A percentile compares a stretch with the other conserved stretches of the same genome.
phyloP scores from a whole-genome alignment of 2,888 invertebrate genomes.

The Rhagonycha fulva region DNA sequence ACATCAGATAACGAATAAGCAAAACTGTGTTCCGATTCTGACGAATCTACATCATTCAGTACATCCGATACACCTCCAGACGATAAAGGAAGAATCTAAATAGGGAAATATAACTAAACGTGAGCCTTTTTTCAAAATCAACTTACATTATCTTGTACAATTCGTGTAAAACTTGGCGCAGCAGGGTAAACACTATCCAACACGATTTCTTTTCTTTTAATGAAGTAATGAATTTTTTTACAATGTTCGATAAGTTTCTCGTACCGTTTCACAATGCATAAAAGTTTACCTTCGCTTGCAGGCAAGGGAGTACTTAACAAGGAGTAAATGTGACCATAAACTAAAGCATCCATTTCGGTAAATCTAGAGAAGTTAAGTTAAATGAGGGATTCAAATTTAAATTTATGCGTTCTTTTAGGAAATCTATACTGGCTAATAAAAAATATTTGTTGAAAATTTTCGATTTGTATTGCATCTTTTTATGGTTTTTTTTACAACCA shows the following conservation, averaged over 20 bases:
- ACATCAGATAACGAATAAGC: not conserved
- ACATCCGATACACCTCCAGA: not conserved
- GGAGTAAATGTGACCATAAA: slow-evolving; percentile 68
- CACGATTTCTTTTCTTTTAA: not conserved
- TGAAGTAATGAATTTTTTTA: slow-evolving; percentile 31
- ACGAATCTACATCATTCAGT: not conserved
- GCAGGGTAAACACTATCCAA: not conserved
- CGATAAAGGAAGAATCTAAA: not conserved
- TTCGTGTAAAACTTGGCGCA: not conserved
- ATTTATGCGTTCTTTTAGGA: too few relatives aligned
- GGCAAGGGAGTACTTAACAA: slow-evolving; percentile 49
- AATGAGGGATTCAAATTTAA: not conserved
- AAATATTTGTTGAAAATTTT: too few relatives aligned
- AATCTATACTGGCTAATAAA: too few relatives aligned
- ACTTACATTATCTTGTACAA: not conserved
- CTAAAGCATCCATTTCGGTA: slow-evolving; percentile 77
- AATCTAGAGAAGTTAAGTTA: slow-evolving; percentile 57
- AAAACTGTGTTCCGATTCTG: not conserved
- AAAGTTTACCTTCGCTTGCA: slow-evolving; percentile 18
- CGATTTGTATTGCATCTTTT: too few relatives aligned
- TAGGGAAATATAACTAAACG: not conserved
- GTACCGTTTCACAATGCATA: slow-evolving; percentile 27
- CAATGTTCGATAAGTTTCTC: slow-evolving; percentile 34
- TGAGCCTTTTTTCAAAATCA: not conserved
- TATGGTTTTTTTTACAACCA: too few relatives aligned